These are phyloP conservation scores for Athene noctua DNA, from an alignment of 2,113 vertebrate genomes.

Conservation along the genomic window DNA sequence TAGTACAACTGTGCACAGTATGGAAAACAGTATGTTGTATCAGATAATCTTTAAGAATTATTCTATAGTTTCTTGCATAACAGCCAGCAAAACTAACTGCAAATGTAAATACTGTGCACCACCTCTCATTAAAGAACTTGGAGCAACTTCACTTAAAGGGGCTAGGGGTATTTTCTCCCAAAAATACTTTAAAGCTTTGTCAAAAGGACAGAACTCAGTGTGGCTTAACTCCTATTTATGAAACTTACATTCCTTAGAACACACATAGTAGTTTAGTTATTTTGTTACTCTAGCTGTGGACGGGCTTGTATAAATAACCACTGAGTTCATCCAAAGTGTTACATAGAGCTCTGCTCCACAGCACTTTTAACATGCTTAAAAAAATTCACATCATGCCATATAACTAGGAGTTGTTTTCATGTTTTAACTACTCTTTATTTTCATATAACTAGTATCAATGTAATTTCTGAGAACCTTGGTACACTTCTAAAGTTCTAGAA, in stretches of 20 bases:
- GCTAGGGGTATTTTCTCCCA: neutral
- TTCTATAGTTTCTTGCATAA: neutral
- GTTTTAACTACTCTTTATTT: neutral
- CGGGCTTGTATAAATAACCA: neutral
- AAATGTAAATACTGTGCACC: neutral
- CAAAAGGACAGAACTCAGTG: neutral
- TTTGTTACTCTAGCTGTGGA: neutral
- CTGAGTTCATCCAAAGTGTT: neutral
- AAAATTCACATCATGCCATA: neutral
- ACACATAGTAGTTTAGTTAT: no score
- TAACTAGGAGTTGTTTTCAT: neutral
- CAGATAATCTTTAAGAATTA: neutral
- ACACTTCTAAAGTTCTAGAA: neutral
- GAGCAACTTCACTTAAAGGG: neutral
- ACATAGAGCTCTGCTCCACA: neutral
- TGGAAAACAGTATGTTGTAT: neutral
- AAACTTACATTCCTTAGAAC: no score
- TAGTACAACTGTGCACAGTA: neutral
- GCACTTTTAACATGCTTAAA: neutral
- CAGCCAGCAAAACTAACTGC: neutral
- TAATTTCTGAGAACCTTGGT: neutral
- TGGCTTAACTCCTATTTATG: no score
- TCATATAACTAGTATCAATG: fast-evolving
- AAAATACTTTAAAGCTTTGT: neutral
- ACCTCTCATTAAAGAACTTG: neutral